Percentiles rank a stretch among this genome's conserved stretches.
phyloP scores from a whole-genome alignment of 2,113 vertebrate genomes.

The Rhabdornis inornatus region DNA sequence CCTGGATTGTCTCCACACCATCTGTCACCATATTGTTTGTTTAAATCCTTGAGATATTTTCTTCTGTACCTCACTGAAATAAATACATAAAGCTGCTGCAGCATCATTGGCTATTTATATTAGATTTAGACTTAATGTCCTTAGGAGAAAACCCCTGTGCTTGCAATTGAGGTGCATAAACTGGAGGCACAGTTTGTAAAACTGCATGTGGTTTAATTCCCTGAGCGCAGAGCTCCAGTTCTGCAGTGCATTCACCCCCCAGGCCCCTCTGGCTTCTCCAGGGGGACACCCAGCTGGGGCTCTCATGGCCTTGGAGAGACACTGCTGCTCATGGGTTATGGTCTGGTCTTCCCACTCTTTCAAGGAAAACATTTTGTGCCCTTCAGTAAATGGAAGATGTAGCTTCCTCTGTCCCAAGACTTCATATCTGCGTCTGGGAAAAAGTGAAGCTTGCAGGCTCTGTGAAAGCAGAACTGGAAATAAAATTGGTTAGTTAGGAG shows the following conservation, averaged over 20 bases:
- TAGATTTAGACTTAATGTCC: slow-evolving; percentile 5
- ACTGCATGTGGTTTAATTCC: not conserved
- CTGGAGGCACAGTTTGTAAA: not conserved
- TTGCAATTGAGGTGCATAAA: not conserved
- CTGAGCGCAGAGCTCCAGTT: not conserved
- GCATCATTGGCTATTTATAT: slow-evolving; percentile 30
- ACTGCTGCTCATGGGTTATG: not conserved
- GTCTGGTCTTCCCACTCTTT: not conserved
- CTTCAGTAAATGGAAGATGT: rapidly evolving
- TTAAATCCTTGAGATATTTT: slow-evolving; percentile 51
- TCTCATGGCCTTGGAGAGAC: not conserved
- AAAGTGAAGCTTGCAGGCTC: not conserved
- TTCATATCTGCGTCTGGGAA: not conserved
- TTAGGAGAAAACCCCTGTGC: not conserved
- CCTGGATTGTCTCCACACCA: slow-evolving; percentile 41
- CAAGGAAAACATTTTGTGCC: not conserved
- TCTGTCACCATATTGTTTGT: slow-evolving; percentile 54
- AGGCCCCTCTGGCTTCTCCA: not conserved
- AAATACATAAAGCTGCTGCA: slow-evolving; percentile 5
- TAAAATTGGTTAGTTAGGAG: not conserved
- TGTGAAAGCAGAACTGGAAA: not conserved
- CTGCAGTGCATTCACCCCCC: rapidly evolving
- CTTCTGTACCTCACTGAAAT: not conserved
- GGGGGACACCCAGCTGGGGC: not conserved
- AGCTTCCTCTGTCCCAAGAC: not conserved